Base-by-base conservation (phyloP, 2,113 vertebrate genomes). In the Scartelaos histophorus region DNA sequence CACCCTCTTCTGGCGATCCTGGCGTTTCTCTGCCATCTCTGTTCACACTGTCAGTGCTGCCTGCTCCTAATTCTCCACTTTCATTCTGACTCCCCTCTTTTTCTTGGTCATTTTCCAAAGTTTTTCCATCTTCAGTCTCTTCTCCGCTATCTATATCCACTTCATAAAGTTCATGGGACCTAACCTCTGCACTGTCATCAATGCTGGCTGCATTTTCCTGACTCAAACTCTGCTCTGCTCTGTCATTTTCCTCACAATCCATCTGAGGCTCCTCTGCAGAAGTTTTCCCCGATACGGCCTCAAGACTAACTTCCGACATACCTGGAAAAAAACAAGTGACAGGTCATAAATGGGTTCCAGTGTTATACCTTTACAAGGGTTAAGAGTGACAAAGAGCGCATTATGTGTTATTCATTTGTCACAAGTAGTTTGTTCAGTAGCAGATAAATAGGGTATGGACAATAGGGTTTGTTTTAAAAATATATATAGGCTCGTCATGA, bases 301-400 rank as follows among this genome's bases (percentile, higher is more conserved):
- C 90, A 90, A 92, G 82, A 90, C 92, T 94, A 93, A 90, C 77
- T 85, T 93, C 89, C 89, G 93, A 93, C 93, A 94, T 94, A 80
- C 91, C 92, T 92, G 92, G 73, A 93, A 93, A 82, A 79, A 94
- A 78, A 92, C 74, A 90, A 66, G 90, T 19, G 83, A 22, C 73
- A 54, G 34, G 49, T 66, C 43, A 67, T 91, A 83, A 87, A 87
- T 49, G n/a, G 10, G 69, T 75, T 80, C 29, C 29, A 29, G 29
- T 29, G 29, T 29, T 29, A 29, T 29, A 29, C 29, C 29, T 29
- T 29, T 29, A 29, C 29, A 29, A 2, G 29, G 29, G 4, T 29
- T 29, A 29, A 29, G 29, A 29, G 29, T 29, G 29, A 29, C 29
- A 29, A 29, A 29, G 29, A 4, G 29, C 29, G 4, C 29, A 29